Conservation (phyloP, 1,140 invertebrate species). For the Drosophila pruinosa region DNA sequence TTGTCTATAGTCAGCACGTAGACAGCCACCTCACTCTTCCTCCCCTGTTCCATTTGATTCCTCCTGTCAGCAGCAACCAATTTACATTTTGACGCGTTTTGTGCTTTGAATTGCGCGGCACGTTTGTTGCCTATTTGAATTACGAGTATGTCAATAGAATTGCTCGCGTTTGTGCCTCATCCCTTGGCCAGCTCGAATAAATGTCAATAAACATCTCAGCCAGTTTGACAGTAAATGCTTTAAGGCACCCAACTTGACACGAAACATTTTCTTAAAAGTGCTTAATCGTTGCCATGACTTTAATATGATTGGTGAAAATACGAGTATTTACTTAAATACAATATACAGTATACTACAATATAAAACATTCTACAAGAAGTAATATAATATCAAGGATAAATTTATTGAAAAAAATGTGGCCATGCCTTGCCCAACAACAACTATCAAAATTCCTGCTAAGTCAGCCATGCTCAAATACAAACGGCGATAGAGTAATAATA, state of each 20-base stretch:
- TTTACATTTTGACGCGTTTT: constrained; percentile 74
- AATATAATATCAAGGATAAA: no score
- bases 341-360: no score
- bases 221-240: constrained; percentile 42
- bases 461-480: no score
- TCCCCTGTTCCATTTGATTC: not conserved
- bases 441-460: no score
- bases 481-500: no score
- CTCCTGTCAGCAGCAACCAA: constrained; percentile 36
- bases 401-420: no score
- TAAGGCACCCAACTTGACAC: constrained; percentile 1
- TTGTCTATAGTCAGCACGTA: constrained; percentile 62
- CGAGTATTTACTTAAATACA: no score
- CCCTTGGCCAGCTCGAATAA: constrained; percentile 33
- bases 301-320: constrained; percentile 14
- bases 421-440: no score
- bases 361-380: no score
- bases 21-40: not conserved
- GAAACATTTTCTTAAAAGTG: not conserved
- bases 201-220: constrained; percentile 68
- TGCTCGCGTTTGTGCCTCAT: constrained; percentile 23
- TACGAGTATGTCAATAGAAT: constrained; percentile 72
- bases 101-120: constrained; percentile 66
- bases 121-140: constrained; percentile 76
- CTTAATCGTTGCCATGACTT: not conserved